Percentiles rank a stretch among this genome's conserved stretches.
phyloP scores from a whole-genome alignment of 2,113 vertebrate species.

The Greenwoodochromis staneri region DNA sequence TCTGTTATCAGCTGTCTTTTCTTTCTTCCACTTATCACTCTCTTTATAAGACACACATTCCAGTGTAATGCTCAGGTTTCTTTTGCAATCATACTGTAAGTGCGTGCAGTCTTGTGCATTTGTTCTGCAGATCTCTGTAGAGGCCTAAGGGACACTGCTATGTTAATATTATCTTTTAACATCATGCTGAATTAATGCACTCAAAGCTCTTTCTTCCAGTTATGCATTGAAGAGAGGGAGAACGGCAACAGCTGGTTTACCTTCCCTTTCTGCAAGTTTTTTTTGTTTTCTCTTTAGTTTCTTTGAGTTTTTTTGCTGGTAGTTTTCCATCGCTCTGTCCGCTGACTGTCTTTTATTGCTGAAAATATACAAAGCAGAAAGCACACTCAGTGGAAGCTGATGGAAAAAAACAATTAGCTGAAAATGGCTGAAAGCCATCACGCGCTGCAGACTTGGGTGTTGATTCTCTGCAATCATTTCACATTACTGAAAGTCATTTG shows the following conservation, averaged over 20 bases:
- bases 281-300: not conserved
- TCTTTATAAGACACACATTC: not conserved
- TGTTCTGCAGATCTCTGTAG: slow-evolving; percentile 5
- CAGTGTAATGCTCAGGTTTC: not conserved
- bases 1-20: slow-evolving; percentile 48
- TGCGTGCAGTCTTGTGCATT: not conserved
- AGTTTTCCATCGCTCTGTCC: not conserved
- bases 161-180: slow-evolving; percentile 55
- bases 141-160: slow-evolving; percentile 33
- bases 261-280: not conserved
- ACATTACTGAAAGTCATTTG: not conserved
- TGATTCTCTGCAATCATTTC: slow-evolving; percentile 1
- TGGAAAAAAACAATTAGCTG: slow-evolving; percentile 18
- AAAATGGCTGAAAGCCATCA: slow-evolving; percentile 18
- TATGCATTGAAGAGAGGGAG: slow-evolving; percentile 7
- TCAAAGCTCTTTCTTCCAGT: slow-evolving; percentile 20
- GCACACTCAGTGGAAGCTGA: not conserved
- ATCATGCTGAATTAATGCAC: slow-evolving; percentile 13
- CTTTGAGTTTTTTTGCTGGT: not conserved
- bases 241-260: not conserved
- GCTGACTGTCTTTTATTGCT: not conserved
- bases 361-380: not conserved
- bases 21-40: slow-evolving; percentile 40
- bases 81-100: not conserved
- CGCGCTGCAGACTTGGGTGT: slow-evolving; percentile 2